Conservation (phyloP, 2,888 invertebrate species). For the Dynastes hyllus region DNA sequence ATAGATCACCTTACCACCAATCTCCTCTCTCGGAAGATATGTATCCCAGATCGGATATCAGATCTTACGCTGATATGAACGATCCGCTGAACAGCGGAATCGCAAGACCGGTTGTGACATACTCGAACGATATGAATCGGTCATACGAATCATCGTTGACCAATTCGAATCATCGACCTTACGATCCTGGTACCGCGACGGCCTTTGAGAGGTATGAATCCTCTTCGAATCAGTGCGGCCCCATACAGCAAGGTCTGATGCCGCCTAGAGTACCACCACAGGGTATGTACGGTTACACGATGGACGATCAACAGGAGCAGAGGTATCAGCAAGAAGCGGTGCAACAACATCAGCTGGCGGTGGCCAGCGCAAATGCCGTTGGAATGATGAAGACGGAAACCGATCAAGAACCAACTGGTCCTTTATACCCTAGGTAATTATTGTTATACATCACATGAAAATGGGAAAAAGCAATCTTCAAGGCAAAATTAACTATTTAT, state of each 20-base stretch:
- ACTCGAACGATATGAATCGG: slow-evolving; percentile 73
- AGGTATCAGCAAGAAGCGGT: slow-evolving; percentile 76
- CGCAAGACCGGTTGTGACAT: slow-evolving; percentile 75
- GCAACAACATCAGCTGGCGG: slow-evolving; percentile 73
- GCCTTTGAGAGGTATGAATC: slow-evolving; percentile 80
- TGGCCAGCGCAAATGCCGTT: slow-evolving; percentile 71
- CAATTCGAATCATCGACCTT: slow-evolving; percentile 74
- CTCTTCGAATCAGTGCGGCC: slow-evolving; percentile 67
- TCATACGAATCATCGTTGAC: slow-evolving; percentile 73
- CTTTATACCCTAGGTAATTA: slow-evolving; percentile 82
- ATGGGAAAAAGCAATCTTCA: too few species aligned
- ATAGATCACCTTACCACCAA: slow-evolving; percentile 78
- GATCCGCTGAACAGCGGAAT: slow-evolving; percentile 74
- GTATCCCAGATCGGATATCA: slow-evolving; percentile 70
- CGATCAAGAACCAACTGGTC: slow-evolving; percentile 80
- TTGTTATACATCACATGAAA: neutral
- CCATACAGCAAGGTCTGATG: slow-evolving; percentile 71
- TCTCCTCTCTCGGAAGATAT: slow-evolving; percentile 76
- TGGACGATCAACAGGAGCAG: slow-evolving; percentile 77
- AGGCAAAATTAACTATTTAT: too few species aligned
- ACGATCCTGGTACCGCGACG: slow-evolving; percentile 75
- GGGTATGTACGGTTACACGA: slow-evolving; percentile 77
- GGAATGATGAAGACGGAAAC: slow-evolving; percentile 81
- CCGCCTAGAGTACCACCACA: slow-evolving; percentile 71
- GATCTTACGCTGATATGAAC: slow-evolving; percentile 78